A percentile compares a stretch with the other conserved stretches of the same genome.
Evolutionary conservation across 1,140 invertebrate species (phyloP).

Genomic region (Sweltsa coloradensis): DNA sequence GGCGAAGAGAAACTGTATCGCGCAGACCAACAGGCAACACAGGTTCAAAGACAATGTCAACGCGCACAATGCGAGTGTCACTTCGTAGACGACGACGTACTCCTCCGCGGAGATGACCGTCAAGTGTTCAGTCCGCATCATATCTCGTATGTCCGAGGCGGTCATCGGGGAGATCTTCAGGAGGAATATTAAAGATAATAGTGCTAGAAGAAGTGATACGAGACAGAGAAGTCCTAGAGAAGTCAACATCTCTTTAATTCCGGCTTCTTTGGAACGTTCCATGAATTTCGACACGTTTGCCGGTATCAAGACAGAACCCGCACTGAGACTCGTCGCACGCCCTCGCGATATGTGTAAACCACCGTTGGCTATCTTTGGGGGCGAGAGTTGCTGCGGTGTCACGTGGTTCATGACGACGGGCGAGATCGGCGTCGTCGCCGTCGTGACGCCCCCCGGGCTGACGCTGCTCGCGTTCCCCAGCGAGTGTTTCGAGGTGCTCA

Average conservation of each 20-base stretch:
- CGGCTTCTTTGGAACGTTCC: conserved; percentile 37
- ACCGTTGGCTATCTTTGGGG: conserved; percentile 22
- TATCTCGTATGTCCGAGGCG: conserved; percentile 35
- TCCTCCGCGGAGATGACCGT: conserved; percentile 54
- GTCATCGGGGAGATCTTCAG: conserved; percentile 65
- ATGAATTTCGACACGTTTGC: conserved; percentile 31
- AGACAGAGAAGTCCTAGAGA: conserved; percentile 75
- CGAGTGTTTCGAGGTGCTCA: conserved; percentile 55
- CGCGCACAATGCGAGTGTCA: conserved; percentile 76
- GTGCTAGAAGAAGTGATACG: conserved; percentile 65
- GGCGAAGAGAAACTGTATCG: conserved; percentile 86
- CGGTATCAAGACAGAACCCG: conserved; percentile 31
- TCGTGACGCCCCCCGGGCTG: conserved; percentile 28
- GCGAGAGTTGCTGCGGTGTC: neutral
- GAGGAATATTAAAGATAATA: conserved; percentile 72
- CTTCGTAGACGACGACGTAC: conserved; percentile 79
- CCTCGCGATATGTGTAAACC: conserved; percentile 23
- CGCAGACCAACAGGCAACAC: conserved; percentile 83
- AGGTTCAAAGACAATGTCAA: conserved; percentile 77
- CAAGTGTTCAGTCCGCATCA: conserved; percentile 36
- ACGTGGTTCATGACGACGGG: neutral
- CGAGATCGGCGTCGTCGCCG: neutral
- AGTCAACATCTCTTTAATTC: conserved; percentile 68
- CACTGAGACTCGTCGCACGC: conserved; percentile 30
- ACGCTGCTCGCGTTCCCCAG: conserved; percentile 43